Conservation (phyloP, 2,113 vertebrate genomes). For the Platichthys flesus region DNA sequence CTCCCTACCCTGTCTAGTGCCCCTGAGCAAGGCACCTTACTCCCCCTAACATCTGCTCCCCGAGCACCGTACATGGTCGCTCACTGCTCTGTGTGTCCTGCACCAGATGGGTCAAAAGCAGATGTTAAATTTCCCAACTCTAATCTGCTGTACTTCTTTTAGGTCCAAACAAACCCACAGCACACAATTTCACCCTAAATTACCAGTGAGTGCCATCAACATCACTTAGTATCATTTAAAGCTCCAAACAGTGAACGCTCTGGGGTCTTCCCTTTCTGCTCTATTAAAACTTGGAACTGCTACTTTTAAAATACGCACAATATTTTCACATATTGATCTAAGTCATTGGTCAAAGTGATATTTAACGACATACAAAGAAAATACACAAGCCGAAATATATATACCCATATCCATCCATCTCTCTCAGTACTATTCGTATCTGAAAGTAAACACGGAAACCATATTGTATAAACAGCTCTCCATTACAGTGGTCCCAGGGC, state of each 20-base stretch:
- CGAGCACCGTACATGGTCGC: too few relatives aligned
- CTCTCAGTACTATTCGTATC: constrained; percentile 1
- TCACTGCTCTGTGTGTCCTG: too few relatives aligned
- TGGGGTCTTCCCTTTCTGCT: not conserved
- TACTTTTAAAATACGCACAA: not conserved
- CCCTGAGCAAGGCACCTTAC: too few relatives aligned
- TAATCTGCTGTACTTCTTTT: constrained; percentile 39
- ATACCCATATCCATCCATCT: constrained; percentile 17
- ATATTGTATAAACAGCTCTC: constrained; percentile 41
- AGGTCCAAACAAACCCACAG: constrained; percentile 8
- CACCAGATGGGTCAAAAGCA: too few relatives aligned
- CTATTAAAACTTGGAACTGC: not conserved
- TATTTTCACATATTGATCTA: constrained; percentile 7
- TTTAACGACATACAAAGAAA: constrained; percentile 24
- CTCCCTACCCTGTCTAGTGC: too few relatives aligned
- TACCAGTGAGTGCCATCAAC: not conserved
- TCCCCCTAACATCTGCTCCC: too few relatives aligned
- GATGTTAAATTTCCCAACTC: not conserved
- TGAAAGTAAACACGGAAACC: constrained; percentile 52
- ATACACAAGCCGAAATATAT: constrained; percentile 23
- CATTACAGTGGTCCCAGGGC: constrained; percentile 29
- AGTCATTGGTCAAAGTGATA: not conserved
- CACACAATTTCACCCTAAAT: constrained; percentile 16
- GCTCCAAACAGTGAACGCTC: not conserved
- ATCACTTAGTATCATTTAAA: not conserved